phyloP scores from a whole-genome alignment of 2,797 vertebrate species.

The Diplodus puntazzo region DNA sequence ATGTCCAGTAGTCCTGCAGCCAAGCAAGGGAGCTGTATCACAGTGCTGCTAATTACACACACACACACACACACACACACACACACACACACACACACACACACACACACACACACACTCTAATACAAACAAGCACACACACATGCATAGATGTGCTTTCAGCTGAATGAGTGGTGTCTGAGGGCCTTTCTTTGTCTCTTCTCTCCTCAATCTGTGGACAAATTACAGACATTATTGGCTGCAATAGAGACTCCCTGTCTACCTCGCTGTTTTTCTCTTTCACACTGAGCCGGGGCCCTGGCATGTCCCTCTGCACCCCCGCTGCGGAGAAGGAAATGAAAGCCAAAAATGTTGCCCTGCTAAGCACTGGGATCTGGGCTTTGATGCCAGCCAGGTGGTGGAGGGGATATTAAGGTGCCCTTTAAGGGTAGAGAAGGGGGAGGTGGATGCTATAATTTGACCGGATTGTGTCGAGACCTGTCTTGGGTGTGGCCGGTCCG shows the following conservation, averaged over 20 bases:
- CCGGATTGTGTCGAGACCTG: slow-evolving; percentile 66
- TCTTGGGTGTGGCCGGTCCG: slow-evolving; percentile 68
- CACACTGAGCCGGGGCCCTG: slow-evolving; percentile 47
- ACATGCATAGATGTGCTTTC: slow-evolving; percentile 42
- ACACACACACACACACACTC: slow-evolving; percentile 9
- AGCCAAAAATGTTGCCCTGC: slow-evolving; percentile 68
- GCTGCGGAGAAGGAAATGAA: slow-evolving; percentile 76
- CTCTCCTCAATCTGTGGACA: slow-evolving; percentile 67
- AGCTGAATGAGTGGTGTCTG: slow-evolving; percentile 53
- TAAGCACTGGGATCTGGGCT: slow-evolving; percentile 61
- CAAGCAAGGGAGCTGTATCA: slow-evolving; percentile 48
- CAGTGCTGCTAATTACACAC: slow-evolving; percentile 64
- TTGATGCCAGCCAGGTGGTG: slow-evolving; percentile 75
- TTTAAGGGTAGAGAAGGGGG: slow-evolving; percentile 54
- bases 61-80: no score
- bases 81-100: slow-evolving; percentile 20
- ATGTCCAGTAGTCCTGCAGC: slow-evolving; percentile 47
- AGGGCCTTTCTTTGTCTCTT: slow-evolving; percentile 58
- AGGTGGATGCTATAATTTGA: slow-evolving; percentile 74
- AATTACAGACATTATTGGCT: slow-evolving; percentile 77
- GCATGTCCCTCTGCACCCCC: slow-evolving; percentile 56
- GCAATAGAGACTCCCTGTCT: slow-evolving; percentile 62
- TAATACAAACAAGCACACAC: slow-evolving; percentile 31
- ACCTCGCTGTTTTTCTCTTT: slow-evolving; percentile 49
- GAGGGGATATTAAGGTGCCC: slow-evolving; percentile 67